phyloP scores from a whole-genome alignment of 1,140 invertebrate genomes.

The Sarcophaga bullata region DNA sequence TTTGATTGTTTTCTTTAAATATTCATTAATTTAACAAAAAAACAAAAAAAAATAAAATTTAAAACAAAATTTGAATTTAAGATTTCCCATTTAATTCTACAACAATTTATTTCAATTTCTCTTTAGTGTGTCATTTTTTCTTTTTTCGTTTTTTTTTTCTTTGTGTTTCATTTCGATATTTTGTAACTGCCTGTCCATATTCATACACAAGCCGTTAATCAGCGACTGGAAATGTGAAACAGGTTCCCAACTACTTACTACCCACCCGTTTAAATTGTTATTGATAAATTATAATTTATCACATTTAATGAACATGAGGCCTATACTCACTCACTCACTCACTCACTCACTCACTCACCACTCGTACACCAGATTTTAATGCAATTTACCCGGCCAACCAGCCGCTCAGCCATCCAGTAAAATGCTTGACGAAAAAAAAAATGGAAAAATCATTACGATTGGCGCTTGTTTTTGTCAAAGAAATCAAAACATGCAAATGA shows the following conservation, averaged over 20 bases:
- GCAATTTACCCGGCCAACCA: too few species aligned
- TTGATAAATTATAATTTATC: slow-evolving; percentile 39
- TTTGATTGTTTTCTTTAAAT: too few species aligned
- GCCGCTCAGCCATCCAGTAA: too few species aligned
- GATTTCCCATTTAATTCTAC: background rate
- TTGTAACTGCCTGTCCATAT: slow-evolving; percentile 8
- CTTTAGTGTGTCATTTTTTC: background rate
- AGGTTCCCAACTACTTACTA: slow-evolving; percentile 15
- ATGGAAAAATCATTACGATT: slow-evolving; percentile 35
- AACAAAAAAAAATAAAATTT: too few species aligned
- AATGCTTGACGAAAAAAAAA: too few species aligned
- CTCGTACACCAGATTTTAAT: too few species aligned
- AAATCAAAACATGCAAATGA: slow-evolving; percentile 39
- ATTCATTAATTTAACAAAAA: background rate
- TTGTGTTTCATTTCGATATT: background rate
- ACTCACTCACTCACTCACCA: too few species aligned
- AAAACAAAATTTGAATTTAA: background rate
- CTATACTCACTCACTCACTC: background rate
- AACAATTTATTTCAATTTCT: slow-evolving; percentile 11
- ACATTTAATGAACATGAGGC: slow-evolving; percentile 15
- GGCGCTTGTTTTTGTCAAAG: slow-evolving; percentile 33
- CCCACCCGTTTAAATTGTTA: background rate
- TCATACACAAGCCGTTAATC: background rate
- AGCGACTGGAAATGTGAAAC: slow-evolving; percentile 14
- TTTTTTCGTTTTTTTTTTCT: background rate